Conservation (phyloP, 1,140 invertebrate species). For the Alviniconcha marisindica region DNA sequence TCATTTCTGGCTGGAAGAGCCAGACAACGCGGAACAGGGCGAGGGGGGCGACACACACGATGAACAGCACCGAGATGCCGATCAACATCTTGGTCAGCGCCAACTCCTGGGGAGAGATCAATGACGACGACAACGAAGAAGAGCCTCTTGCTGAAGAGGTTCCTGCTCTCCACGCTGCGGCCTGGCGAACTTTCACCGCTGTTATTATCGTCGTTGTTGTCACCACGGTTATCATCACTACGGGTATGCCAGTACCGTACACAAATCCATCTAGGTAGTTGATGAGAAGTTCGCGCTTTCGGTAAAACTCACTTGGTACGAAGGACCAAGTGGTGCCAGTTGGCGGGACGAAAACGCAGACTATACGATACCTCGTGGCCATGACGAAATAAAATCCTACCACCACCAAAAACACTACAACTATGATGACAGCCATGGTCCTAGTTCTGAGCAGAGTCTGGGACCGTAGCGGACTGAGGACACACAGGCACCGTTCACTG, state of each 20-base stretch:
- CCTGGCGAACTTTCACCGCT: background rate
- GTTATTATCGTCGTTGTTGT: background rate
- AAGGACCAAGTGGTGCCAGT: too few relatives aligned
- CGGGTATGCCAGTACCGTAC: background rate
- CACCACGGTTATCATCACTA: background rate
- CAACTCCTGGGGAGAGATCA: background rate
- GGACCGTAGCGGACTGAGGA: background rate
- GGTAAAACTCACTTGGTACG: background rate
- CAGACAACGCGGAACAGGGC: background rate
- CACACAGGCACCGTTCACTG: constrained; percentile 2
- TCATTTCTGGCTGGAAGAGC: background rate
- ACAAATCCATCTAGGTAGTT: background rate
- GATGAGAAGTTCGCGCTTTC: background rate
- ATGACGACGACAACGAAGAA: too few relatives aligned
- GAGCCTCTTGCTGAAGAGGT: too few relatives aligned
- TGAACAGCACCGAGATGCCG: background rate
- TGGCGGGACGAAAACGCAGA: background rate
- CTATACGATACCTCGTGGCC: background rate
- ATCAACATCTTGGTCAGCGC: constrained; percentile 4
- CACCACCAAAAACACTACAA: background rate
- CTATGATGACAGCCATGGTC: background rate
- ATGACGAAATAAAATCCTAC: background rate
- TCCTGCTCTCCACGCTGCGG: background rate
- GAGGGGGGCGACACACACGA: background rate
- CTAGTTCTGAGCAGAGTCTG: background rate